Conservation (phyloP, 2,113 vertebrate genomes). For the Eleginops maclovinus region DNA sequence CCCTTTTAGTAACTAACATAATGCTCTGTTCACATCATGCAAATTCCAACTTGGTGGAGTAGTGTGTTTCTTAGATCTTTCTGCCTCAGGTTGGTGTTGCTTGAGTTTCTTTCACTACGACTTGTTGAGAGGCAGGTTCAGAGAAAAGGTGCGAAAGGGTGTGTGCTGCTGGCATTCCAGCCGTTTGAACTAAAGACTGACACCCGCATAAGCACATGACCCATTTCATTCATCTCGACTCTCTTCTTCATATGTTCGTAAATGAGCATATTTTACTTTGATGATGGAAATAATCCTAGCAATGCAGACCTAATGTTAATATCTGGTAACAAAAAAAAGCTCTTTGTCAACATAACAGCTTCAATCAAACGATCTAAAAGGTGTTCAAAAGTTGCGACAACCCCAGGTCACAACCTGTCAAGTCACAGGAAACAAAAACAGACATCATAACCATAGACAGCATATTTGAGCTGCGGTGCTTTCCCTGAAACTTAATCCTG, state of each 20-base stretch:
- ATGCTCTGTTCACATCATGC: neutral
- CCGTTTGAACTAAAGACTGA: neutral
- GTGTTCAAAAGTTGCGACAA: neutral
- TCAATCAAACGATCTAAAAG: neutral
- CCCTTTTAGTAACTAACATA: neutral
- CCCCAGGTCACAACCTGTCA: neutral
- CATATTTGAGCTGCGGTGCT: neutral
- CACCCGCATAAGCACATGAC: neutral
- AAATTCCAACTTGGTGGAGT: neutral
- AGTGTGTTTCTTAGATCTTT: no score
- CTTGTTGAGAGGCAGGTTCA: neutral
- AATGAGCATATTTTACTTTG: neutral
- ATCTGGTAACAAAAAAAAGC: neutral
- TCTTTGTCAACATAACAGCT: neutral
- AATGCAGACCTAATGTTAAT: neutral
- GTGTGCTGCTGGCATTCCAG: constrained; percentile 4
- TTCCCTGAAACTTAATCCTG: neutral
- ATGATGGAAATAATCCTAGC: neutral
- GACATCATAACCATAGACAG: neutral
- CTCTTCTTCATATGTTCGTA: neutral
- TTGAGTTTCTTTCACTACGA: neutral
- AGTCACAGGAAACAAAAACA: neutral
- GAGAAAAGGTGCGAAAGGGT: neutral
- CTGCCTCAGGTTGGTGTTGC: neutral
- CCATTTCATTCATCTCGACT: no score